Evolutionary conservation across 2,888 invertebrate species (phyloP).

Genomic region (Julus scanicus): DNA sequence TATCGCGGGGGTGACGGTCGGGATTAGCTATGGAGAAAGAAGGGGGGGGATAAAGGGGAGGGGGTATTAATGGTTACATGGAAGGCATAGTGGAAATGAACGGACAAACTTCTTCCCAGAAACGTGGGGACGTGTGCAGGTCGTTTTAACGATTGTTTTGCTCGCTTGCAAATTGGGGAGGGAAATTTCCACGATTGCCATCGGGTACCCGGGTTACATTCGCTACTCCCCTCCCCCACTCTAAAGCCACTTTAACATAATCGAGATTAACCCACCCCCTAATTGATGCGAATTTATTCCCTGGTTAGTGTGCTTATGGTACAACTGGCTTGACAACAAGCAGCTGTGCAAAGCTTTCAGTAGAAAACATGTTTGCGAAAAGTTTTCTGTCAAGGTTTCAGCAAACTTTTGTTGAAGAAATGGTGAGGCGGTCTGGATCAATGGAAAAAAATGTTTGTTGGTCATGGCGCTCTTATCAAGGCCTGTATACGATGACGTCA

Average conservation of each 20-base stretch:
- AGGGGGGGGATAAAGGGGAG: background rate
- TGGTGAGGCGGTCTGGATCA: too few species aligned
- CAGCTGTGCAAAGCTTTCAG: too few species aligned
- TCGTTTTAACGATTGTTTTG: background rate
- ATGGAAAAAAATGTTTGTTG: too few species aligned
- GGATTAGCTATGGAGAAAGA: too few species aligned
- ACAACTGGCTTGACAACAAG: too few species aligned
- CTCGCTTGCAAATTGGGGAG: background rate
- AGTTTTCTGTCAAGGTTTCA: too few species aligned
- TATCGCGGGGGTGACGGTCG: background rate
- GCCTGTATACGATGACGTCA: too few species aligned
- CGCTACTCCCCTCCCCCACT: background rate
- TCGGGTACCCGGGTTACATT: background rate
- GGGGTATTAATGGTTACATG: conserved; percentile 10
- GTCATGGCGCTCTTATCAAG: too few species aligned
- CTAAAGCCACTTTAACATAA: background rate
- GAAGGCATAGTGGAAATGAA: background rate
- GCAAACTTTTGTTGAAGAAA: too few species aligned
- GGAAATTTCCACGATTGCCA: background rate
- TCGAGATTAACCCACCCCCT: background rate
- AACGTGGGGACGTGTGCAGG: background rate
- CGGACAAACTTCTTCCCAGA: conserved; percentile 3
- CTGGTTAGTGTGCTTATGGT: too few species aligned
- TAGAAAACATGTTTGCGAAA: too few species aligned
- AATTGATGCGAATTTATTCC: background rate